Percentiles rank a stretch among this genome's conserved stretches.
Evolutionary conservation across 2,888 invertebrate genomes (phyloP).

Genomic region (Tetranychus truncatus): DNA sequence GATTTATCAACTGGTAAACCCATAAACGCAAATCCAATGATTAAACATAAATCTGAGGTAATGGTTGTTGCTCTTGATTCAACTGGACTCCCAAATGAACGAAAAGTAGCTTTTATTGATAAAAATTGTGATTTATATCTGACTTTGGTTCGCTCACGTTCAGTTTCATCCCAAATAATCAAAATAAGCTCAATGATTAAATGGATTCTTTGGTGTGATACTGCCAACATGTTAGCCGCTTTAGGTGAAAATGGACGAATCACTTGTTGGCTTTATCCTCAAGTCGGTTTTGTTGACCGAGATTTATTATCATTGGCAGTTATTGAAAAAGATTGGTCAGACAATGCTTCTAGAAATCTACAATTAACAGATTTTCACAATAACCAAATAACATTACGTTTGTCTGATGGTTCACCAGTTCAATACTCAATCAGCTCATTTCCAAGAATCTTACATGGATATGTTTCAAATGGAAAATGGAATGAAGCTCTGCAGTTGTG

Average conservation of each 20-base stretch:
- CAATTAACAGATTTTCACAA: conserved; percentile 61
- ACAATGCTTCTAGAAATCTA: conserved; percentile 45
- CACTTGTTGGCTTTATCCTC: conserved; percentile 63
- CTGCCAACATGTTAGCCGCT: conserved; percentile 56
- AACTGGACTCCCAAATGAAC: conserved; percentile 54
- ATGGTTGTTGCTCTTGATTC: conserved; percentile 64
- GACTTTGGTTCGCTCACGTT: conserved; percentile 45
- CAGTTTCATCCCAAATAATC: conserved; percentile 43
- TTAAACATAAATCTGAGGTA: conserved; percentile 44
- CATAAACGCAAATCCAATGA: neutral
- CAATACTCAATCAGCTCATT: conserved; percentile 53
- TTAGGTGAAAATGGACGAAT: conserved; percentile 55
- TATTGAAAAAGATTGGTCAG: conserved; percentile 35
- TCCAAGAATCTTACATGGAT: conserved; percentile 43
- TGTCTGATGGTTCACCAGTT: conserved; percentile 71
- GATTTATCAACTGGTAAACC: conserved; percentile 38
- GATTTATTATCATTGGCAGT: conserved; percentile 46
- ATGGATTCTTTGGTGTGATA: conserved; percentile 50
- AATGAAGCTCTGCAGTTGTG: conserved; percentile 64
- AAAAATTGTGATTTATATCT: conserved; percentile 69
- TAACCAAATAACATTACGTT: conserved; percentile 60
- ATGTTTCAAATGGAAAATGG: conserved; percentile 59
- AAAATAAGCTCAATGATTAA: conserved; percentile 55
- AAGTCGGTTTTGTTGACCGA: conserved; percentile 50
- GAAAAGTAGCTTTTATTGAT: conserved; percentile 72